Evolutionary conservation across 2,113 vertebrate genomes (phyloP).

Genomic region (Erinaceus europaeus): DNA sequence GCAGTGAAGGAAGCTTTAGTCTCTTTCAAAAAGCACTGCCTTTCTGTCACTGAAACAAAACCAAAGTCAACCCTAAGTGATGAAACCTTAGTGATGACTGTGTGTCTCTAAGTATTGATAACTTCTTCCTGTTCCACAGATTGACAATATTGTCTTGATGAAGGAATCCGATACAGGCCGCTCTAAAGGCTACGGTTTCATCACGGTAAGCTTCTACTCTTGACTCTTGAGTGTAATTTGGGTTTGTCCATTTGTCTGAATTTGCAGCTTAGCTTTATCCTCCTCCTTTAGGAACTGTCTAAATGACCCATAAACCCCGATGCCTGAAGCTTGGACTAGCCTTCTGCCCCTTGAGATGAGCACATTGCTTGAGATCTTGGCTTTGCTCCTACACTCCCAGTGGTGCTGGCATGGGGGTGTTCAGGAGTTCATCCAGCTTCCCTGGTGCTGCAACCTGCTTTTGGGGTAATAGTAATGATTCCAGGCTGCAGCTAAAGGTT

Average conservation of each 20-base stretch:
- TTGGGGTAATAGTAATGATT: slow-evolving; percentile 39
- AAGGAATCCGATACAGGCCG: slow-evolving; percentile 77
- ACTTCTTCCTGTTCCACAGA: slow-evolving; percentile 55
- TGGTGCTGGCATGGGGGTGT: slow-evolving; percentile 13
- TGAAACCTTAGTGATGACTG: not conserved
- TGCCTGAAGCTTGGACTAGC: slow-evolving; percentile 39
- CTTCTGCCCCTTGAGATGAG: slow-evolving; percentile 40
- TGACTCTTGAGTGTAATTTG: slow-evolving; percentile 8
- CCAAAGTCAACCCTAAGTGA: no score
- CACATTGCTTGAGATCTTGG: slow-evolving; percentile 24
- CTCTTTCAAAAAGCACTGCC: no score
- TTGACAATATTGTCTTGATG: slow-evolving; percentile 77
- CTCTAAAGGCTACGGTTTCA: slow-evolving; percentile 80
- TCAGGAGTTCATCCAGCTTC: slow-evolving; percentile 15
- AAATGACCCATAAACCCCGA: slow-evolving; percentile 23
- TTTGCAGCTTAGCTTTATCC: slow-evolving; percentile 53
- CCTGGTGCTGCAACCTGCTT: slow-evolving; percentile 5
- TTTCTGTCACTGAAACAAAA: no score
- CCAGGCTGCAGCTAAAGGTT: not conserved
- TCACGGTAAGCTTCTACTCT: slow-evolving; percentile 68
- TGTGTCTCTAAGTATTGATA: not conserved
- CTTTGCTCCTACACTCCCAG: slow-evolving; percentile 37
- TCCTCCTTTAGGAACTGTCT: slow-evolving; percentile 45
- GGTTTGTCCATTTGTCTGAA: slow-evolving; percentile 32
- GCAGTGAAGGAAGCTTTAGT: no score